Conservation (phyloP, 2,797 vertebrate genomes). For the Caiman crocodilus region DNA sequence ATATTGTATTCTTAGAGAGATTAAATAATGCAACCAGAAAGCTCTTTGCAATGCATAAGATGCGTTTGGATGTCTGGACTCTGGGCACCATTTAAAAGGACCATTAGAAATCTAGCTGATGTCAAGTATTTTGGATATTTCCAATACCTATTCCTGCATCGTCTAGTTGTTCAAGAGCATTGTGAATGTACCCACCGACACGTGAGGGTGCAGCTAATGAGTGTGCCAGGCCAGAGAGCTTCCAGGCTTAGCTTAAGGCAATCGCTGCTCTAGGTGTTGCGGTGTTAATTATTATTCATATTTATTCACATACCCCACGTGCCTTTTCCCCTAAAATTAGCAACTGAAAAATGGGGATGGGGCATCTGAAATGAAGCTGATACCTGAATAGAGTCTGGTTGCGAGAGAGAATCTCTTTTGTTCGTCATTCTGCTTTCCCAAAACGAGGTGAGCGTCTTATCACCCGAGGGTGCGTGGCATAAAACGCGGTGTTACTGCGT, state of each 20-base stretch:
- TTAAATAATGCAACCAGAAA: not conserved
- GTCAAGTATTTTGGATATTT: not conserved
- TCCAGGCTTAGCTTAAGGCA: not conserved
- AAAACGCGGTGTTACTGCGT: too few relatives aligned
- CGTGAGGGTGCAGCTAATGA: fast-evolving
- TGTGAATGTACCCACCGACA: not conserved
- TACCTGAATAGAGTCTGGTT: too few relatives aligned
- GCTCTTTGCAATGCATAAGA: not conserved
- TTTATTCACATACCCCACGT: too few relatives aligned
- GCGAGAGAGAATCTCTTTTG: too few relatives aligned
- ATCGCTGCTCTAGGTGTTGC: fast-evolving
- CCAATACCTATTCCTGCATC: not conserved
- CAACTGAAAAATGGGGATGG: too few relatives aligned
- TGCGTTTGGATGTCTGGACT: fast-evolving
- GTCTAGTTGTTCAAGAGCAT: fast-evolving
- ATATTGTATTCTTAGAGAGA: not conserved
- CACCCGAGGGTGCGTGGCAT: too few relatives aligned
- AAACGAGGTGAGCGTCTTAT: too few relatives aligned
- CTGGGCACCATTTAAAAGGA: not conserved
- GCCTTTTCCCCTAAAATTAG: too few relatives aligned
- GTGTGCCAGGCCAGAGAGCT: not conserved
- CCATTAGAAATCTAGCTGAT: not conserved
- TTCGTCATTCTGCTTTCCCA: too few relatives aligned
- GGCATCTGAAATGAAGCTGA: too few relatives aligned
- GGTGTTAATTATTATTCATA: not conserved